Evolutionary conservation across 1,140 invertebrate genomes (phyloP).

Genomic region (Drosophila nigromelanica): DNA sequence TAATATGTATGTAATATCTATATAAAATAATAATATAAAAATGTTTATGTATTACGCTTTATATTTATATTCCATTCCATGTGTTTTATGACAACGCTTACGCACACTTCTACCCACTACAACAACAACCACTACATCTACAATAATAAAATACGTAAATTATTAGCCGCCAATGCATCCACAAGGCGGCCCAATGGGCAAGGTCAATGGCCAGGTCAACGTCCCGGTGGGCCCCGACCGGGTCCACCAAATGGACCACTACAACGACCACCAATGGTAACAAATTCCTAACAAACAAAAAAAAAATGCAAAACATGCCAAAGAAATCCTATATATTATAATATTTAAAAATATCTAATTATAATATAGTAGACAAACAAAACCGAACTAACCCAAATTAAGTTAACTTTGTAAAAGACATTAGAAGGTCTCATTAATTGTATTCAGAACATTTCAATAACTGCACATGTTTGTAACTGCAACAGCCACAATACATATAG

Average conservation of each 20-base stretch:
- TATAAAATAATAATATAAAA: slow-evolving; percentile 48
- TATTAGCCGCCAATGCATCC: slow-evolving; percentile 83
- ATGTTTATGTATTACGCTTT: slow-evolving; percentile 79
- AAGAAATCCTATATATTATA: slow-evolving; percentile 35
- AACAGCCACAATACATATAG: slow-evolving; percentile 34
- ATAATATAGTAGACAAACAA: slow-evolving; percentile 35
- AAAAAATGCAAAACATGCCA: slow-evolving; percentile 27
- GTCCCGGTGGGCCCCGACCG: slow-evolving; percentile 88
- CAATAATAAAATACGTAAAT: slow-evolving; percentile 63
- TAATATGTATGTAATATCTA: slow-evolving; percentile 31
- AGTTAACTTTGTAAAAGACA: slow-evolving; percentile 67
- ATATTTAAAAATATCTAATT: slow-evolving; percentile 33
- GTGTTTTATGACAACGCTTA: slow-evolving; percentile 76
- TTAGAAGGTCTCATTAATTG: slow-evolving; percentile 57
- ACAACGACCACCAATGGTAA: slow-evolving; percentile 89
- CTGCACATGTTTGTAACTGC: slow-evolving; percentile 46
- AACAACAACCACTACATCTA: slow-evolving; percentile 67
- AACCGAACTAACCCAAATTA: slow-evolving; percentile 64
- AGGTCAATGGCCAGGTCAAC: slow-evolving; percentile 85
- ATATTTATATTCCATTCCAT: slow-evolving; percentile 82
- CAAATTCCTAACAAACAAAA: slow-evolving; percentile 60
- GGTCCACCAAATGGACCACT: slow-evolving; percentile 86
- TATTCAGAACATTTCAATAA: slow-evolving; percentile 78
- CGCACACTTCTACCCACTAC: slow-evolving; percentile 68
- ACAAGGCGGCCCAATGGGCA: slow-evolving; percentile 79